Evolutionary conservation across 2,113 vertebrate species (phyloP).

Genomic region (Nothobranchius kuhntae): DNA sequence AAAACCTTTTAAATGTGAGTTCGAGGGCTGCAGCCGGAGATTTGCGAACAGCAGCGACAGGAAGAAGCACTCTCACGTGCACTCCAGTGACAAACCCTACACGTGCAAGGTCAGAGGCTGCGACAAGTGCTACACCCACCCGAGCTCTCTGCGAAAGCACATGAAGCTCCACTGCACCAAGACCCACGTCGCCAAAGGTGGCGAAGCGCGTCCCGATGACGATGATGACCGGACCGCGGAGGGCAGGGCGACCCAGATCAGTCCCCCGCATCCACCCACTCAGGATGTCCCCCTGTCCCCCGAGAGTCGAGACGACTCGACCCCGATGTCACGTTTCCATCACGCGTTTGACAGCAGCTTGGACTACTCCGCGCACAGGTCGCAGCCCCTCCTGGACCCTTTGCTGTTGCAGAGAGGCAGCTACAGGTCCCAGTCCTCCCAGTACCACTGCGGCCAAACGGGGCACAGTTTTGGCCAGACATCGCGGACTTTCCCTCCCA

Average conservation of each 20-base stretch:
- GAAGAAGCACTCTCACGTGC: conserved; percentile 76
- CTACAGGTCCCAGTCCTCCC: conserved; percentile 75
- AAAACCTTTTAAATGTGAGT: conserved; percentile 82
- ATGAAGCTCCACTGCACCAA: conserved; percentile 78
- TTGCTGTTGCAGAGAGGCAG: conserved; percentile 76
- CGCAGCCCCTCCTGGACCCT: conserved; percentile 77
- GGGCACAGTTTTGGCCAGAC: conserved; percentile 70
- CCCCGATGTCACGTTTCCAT: conserved; percentile 79
- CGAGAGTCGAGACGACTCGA: conserved; percentile 72
- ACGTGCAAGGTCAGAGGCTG: conserved; percentile 73
- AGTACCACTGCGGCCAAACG: conserved; percentile 73
- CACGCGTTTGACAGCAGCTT: conserved; percentile 78
- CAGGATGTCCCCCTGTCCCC: conserved; percentile 68
- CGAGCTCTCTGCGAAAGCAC: conserved; percentile 77
- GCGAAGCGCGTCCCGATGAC: conserved; percentile 55
- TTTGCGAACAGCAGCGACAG: conserved; percentile 80
- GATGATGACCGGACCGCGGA: conserved; percentile 48
- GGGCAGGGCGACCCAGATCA: conserved; percentile 63
- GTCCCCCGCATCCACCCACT: conserved; percentile 36
- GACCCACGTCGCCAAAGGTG: conserved; percentile 57
- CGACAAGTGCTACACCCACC: conserved; percentile 76
- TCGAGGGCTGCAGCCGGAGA: conserved; percentile 77
- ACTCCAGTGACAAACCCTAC: conserved; percentile 77
- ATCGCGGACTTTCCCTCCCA: conserved; percentile 71
- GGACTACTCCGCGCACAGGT: conserved; percentile 78